Evolutionary conservation across 2,113 vertebrate species (phyloP), one percentile per base, ranked within the genome.

Genomic region (Catharus bicknelli): DNA sequence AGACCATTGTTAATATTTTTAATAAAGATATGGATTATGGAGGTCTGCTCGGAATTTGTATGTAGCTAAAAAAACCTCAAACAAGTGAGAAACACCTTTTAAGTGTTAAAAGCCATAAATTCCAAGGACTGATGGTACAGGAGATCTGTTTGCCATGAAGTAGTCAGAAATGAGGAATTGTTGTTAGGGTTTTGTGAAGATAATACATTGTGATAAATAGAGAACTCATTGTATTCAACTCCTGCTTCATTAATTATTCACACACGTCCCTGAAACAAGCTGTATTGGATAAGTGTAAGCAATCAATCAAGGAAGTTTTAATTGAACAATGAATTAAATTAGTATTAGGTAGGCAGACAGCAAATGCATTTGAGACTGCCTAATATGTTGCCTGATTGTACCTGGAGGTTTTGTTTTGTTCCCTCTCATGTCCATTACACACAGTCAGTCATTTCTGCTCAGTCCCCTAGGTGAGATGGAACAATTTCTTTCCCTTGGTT

Each of bases 311-410:
- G 42, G 45, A 82, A 61, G 58, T 76, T 95, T 57, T 91, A 92
- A 92, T 64, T 91, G 69, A 92, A 64, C n/a, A 82, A 48, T 79
- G 54, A 92, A 89, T 82, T 92, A 94, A 84, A 79, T 67, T 64
- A 19, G n/a, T 82, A 42, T 75, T 63, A 59, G 45, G n/a, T 25
- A 59, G 50, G 63, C 50, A 38, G 58, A 64, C 26, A 86, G 34
- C 26, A 86, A 83, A 78, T 68, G 16, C 26, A 21, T 75, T 82
- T 91, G 69, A 92, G 62, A 67, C 40, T 77, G 25, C 21, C 30
- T 91, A 51, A 19, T 58, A 55, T 11, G 55, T 82, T 75, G 40
- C n/a, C 38, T 84, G 50, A 51, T 67, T 81, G 6, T 20, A 48
- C 34, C 48, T 84, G 61, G 43, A 89, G 21, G 19, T 67, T 94